A percentile compares a stretch with the other conserved stretches of the same genome.
phyloP scores from a whole-genome alignment of 2,888 invertebrate genomes.

The Alcis repandata region DNA sequence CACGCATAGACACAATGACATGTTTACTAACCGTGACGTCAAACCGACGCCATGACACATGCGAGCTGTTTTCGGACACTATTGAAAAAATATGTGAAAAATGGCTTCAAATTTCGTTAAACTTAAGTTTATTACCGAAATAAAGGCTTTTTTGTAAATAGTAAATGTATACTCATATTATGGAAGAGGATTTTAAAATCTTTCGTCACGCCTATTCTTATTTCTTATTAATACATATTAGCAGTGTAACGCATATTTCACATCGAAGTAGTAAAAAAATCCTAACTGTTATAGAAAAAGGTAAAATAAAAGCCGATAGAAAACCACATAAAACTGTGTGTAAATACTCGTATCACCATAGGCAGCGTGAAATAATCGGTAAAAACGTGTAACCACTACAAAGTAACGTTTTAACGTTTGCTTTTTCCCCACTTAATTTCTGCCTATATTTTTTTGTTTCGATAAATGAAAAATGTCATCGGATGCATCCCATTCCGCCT shows the following conservation, averaged over 20 bases:
- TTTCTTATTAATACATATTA: conserved; percentile 18
- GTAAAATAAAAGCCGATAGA: too few relatives aligned
- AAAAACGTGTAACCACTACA: conserved; percentile 45
- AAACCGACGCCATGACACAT: too few relatives aligned
- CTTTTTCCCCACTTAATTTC: conserved; percentile 57
- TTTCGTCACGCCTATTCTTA: too few relatives aligned
- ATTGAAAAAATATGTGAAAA: too few relatives aligned
- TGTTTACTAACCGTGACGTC: too few relatives aligned
- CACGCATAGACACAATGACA: too few relatives aligned
- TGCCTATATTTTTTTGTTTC: conserved; percentile 58
- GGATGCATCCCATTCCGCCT: conserved; percentile 69
- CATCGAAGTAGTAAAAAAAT: background rate
- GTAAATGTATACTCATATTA: too few relatives aligned
- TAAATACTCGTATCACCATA: conserved; percentile 18
- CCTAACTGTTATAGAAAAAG: background rate
- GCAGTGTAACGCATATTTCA: background rate
- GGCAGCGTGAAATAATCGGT: conserved; percentile 40
- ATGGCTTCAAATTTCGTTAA: too few relatives aligned
- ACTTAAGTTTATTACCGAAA: too few relatives aligned
- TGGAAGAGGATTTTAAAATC: too few relatives aligned
- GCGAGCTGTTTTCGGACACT: too few relatives aligned
- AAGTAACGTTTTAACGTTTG: conserved; percentile 51
- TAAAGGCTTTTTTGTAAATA: too few relatives aligned
- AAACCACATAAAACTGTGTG: background rate
- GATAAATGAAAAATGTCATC: conserved; percentile 79